These are phyloP conservation scores for Drosophila macrospina DNA, from an alignment of 2,888 invertebrate genomes.

Conservation along the genomic window DNA sequence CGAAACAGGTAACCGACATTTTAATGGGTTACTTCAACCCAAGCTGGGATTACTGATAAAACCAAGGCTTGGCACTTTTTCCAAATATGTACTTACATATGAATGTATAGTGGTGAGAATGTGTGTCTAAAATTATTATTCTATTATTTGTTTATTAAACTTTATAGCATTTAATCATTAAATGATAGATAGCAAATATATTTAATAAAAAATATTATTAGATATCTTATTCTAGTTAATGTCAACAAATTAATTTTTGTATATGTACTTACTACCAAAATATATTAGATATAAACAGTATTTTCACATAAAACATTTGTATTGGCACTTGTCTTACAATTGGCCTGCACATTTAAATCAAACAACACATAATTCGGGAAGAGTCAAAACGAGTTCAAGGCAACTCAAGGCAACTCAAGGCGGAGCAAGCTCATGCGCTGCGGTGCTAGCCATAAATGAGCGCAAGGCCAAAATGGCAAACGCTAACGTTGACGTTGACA, in stretches of 20 bases:
- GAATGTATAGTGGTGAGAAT: too few relatives aligned
- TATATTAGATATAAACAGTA: not conserved
- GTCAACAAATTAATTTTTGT: not conserved
- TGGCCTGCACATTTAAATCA: slow-evolving; percentile 40
- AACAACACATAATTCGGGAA: slow-evolving; percentile 67
- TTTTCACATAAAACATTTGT: slow-evolving; percentile 17
- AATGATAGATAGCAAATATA: too few relatives aligned
- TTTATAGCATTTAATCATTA: too few relatives aligned
- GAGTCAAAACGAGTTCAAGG: slow-evolving; percentile 48
- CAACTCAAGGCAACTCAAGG: slow-evolving; percentile 47
- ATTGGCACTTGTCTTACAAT: slow-evolving; percentile 21
- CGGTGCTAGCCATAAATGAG: slow-evolving; percentile 57
- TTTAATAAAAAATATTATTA: too few relatives aligned
- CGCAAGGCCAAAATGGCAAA: slow-evolving; percentile 55
- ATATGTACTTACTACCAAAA: not conserved
- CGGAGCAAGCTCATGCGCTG: slow-evolving; percentile 12
- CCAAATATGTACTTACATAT: too few relatives aligned
- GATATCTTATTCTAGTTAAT: too few relatives aligned
- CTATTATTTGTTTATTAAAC: too few relatives aligned
- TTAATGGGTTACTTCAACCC: slow-evolving; percentile 11
- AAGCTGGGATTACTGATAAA: not conserved
- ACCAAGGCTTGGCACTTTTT: not conserved
- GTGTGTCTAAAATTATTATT: too few relatives aligned
- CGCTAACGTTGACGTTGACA: slow-evolving; percentile 43
- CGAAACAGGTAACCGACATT: not conserved